These are phyloP conservation scores for Synergus laeviventris DNA, from an alignment of 2,888 invertebrate species.

Conservation along the genomic window DNA sequence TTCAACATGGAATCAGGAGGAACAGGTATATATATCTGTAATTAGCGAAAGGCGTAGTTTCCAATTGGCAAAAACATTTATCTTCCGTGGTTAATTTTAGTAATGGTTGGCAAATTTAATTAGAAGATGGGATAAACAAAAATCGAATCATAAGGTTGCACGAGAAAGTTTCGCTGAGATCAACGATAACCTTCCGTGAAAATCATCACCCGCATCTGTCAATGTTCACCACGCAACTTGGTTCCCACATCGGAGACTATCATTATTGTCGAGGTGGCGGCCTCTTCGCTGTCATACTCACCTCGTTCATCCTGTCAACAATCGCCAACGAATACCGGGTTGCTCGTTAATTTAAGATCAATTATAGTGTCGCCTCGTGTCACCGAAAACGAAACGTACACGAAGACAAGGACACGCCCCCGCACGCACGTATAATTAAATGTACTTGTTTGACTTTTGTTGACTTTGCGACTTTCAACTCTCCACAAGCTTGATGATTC, in stretches of 20 bases:
- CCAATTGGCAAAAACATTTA: conserved; percentile 1
- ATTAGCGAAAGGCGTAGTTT: background rate
- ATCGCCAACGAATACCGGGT: conserved; percentile 58
- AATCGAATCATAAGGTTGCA: conserved; percentile 17
- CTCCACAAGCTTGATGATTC: background rate
- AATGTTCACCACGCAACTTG: conserved; percentile 34
- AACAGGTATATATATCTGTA: background rate
- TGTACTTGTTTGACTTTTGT: conserved; percentile 33
- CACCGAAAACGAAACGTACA: conserved; percentile 48
- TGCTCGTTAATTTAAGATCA: conserved; percentile 68
- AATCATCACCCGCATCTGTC: conserved; percentile 40
- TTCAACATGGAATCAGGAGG: background rate
- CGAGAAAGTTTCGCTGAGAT: conserved; percentile 29
- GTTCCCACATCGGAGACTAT: conserved; percentile 37
- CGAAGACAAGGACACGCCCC: conserved; percentile 40
- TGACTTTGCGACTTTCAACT: conserved; percentile 35
- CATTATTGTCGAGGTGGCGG: conserved; percentile 33
- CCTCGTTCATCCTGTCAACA: conserved; percentile 62
- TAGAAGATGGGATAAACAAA: conserved; percentile 15
- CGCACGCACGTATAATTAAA: conserved; percentile 46
- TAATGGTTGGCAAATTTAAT: conserved; percentile 18
- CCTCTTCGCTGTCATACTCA: conserved; percentile 53
- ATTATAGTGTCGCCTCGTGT: conserved; percentile 64
- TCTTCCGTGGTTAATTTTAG: conserved; percentile 18
- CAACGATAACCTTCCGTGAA: conserved; percentile 32